phyloP scores from a whole-genome alignment of 2,113 vertebrate genomes.

The Columba livia region DNA sequence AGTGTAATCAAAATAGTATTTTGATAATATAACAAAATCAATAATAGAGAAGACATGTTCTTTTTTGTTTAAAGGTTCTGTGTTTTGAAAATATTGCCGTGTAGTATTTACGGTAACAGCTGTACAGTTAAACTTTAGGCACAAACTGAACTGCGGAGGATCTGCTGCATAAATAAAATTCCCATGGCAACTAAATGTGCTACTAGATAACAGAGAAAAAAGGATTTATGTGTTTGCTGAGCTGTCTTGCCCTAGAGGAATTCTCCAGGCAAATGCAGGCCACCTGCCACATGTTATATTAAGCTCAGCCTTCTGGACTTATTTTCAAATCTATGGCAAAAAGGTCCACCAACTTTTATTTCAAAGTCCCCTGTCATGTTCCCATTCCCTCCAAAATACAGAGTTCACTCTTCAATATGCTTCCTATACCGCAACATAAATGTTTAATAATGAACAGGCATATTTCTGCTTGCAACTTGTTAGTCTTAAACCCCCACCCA shows the following conservation, averaged over 20 bases:
- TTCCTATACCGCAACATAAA: conserved; percentile 19
- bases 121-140: conserved; percentile 84
- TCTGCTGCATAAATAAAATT: conserved; percentile 88
- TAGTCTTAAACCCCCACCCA: neutral
- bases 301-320: conserved; percentile 85
- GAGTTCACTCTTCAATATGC: conserved; percentile 45
- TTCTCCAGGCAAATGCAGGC: conserved; percentile 88
- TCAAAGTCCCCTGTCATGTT: conserved; percentile 65
- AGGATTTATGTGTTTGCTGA: conserved; percentile 91
- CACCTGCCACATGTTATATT: conserved; percentile 89
- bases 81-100: conserved; percentile 81
- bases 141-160: conserved; percentile 83
- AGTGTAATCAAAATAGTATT: conserved; percentile 58
- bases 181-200: conserved; percentile 90
- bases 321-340: conserved; percentile 74
- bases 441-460: conserved; percentile 35
- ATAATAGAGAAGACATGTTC: conserved; percentile 66
- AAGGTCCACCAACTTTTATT: conserved; percentile 77
- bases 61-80: conserved; percentile 75
- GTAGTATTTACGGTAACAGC: conserved; percentile 81
- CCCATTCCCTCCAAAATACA: conserved; percentile 51
- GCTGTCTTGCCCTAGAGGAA: conserved; percentile 89
- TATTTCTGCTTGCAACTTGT: conserved; percentile 50
- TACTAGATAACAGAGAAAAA: conserved; percentile 86
- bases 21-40: conserved; percentile 69